Evolutionary conservation across 2,888 invertebrate species (phyloP), one percentile per base, ranked within the genome.

Genomic region (Lathronympha strigana): DNA sequence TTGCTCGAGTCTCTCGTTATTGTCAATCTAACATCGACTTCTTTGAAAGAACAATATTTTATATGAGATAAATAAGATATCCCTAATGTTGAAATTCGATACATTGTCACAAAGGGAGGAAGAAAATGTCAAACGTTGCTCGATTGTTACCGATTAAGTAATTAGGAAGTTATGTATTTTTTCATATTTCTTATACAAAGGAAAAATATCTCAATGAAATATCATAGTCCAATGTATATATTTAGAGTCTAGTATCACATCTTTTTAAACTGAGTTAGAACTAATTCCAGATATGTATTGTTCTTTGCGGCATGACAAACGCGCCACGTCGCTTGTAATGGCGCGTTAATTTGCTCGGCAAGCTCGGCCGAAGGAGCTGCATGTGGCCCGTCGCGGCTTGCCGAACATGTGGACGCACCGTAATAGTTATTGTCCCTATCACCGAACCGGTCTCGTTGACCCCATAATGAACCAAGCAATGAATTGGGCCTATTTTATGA

Each of bases 141-240:
- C 85, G 87, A 87, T 90, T 87, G 90, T 91, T 91, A 90, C 90
- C 88, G 86, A 83, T 81, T 89, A 88, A 85, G 85, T 87, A 84
- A 85, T 86, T 81, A 86, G 82, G 77, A 83, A 81, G 82, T 84
- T 89, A 47, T 88, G 89, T 92, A 91, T 92, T 91, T 92, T 91
- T 85, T 88, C 91, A 91, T 84, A 84, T 92, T 90, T 61, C 60
- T 61, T 92, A 90, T 91, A 92, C 89, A 82, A 90, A 87, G 83
- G 82, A 83, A 84, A 83, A 86, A 87, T 90, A 89, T 90, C 89
- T 90, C 88, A 88, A 87, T 85, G 81, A 80, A 87, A 86, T 90
- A 89, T 88, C 88, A 88, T 90, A 90, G 89, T 89, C 89, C 90
- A 86, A 86, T 90, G 90, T 92, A 92, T 88, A 83, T 90, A 87